Percentiles rank a stretch among this genome's conserved stretches.
These are phyloP conservation scores for Catagonus wagneri DNA, from an alignment of 2,113 vertebrate genomes.

Conservation along the genomic window DNA sequence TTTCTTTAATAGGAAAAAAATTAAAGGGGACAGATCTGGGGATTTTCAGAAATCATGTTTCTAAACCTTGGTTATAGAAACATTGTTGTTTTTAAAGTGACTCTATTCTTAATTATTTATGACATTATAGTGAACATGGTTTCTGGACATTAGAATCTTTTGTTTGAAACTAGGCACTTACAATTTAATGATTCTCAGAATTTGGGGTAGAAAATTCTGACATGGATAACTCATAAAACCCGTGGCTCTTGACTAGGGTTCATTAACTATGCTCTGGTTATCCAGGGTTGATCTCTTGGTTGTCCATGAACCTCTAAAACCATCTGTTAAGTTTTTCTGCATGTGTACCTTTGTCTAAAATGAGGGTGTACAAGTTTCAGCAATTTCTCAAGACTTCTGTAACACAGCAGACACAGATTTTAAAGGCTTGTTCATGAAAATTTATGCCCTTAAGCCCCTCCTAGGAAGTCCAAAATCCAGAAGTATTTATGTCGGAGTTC, in stretches of 20 bases:
- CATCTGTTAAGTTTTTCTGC: background rate
- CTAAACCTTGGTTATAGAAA: background rate
- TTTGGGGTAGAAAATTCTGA: background rate
- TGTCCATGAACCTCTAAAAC: background rate
- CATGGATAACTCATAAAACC: background rate
- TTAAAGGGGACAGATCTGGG: background rate
- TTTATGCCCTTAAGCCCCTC: background rate
- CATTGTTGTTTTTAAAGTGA: background rate
- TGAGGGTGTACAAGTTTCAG: background rate
- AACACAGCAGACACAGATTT: background rate
- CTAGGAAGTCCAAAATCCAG: background rate
- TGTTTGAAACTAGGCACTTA: background rate
- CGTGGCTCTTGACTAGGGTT: background rate
- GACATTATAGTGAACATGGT: background rate
- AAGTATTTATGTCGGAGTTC: background rate
- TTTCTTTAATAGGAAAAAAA: background rate
- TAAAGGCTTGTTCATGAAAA: background rate
- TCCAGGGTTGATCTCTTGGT: fast-evolving
- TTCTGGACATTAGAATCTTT: background rate
- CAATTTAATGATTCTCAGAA: background rate
- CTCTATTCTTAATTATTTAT: constrained; percentile 35
- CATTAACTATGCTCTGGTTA: background rate
- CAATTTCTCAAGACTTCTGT: background rate
- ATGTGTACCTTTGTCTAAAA: background rate
- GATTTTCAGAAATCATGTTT: background rate